phyloP scores from a whole-genome alignment of 2,888 invertebrate genomes.

The Anaspis maculata region DNA sequence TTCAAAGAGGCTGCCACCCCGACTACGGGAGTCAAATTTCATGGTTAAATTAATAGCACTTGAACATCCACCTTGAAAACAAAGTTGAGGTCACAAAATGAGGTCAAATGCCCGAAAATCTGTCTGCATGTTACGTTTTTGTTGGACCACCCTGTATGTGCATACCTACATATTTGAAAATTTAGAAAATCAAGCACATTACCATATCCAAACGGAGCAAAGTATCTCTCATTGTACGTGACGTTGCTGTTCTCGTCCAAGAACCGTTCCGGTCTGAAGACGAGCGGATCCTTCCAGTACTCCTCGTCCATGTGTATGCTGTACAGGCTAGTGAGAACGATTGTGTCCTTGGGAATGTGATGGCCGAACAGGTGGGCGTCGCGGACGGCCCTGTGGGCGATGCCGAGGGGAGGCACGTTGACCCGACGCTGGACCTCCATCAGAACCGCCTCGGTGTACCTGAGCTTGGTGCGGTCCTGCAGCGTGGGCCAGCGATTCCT shows the following conservation, averaged over 20 bases:
- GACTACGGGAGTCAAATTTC: too few species aligned
- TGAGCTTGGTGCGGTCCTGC: constrained; percentile 48
- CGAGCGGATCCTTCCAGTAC: constrained; percentile 52
- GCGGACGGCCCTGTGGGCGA: constrained; percentile 45
- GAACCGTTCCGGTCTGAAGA: constrained; percentile 59
- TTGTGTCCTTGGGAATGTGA: constrained; percentile 47
- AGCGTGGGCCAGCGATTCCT: constrained; percentile 46
- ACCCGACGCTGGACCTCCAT: constrained; percentile 47
- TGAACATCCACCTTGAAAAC: too few species aligned
- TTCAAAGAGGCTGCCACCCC: too few species aligned
- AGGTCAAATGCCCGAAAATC: too few species aligned
- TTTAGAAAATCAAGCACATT: constrained; percentile 17
- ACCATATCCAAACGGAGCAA: constrained; percentile 63
- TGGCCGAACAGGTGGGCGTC: constrained; percentile 43
- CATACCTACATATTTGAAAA: too few species aligned
- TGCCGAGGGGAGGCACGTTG: constrained; percentile 46
- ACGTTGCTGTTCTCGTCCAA: constrained; percentile 47
- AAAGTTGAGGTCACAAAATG: too few species aligned
- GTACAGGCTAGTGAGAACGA: constrained; percentile 51
- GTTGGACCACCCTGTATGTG: too few species aligned
- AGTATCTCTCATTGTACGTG: constrained; percentile 43
- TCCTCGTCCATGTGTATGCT: constrained; percentile 53
- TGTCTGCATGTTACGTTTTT: too few species aligned
- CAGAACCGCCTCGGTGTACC: constrained; percentile 42
- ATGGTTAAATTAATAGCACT: too few species aligned